These are phyloP conservation scores for Timema podura DNA, from an alignment of 2,888 invertebrate species.

Conservation along the genomic window DNA sequence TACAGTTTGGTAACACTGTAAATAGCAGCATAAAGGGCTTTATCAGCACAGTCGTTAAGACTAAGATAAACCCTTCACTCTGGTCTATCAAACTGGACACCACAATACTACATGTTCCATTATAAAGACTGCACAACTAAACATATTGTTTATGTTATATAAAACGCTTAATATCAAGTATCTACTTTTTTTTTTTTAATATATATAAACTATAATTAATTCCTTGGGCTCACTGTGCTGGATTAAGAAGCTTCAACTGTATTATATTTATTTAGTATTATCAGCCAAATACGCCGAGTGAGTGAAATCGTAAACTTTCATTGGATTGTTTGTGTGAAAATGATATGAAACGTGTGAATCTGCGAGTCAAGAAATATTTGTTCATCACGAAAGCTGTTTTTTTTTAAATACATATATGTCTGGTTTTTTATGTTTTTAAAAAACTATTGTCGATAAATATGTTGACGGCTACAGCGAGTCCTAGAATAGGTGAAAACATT, in stretches of 20 bases:
- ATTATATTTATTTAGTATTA: not conserved
- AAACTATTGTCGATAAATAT: too few species aligned
- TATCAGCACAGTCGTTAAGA: constrained; percentile 10
- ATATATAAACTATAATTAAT: not conserved
- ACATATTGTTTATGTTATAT: not conserved
- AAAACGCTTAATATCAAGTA: too few species aligned
- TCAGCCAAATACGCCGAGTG: constrained; percentile 7
- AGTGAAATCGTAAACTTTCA: not conserved
- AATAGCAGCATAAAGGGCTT: not conserved
- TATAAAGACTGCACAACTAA: constrained; percentile 7
- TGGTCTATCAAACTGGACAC: constrained; percentile 8
- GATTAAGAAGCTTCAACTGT: not conserved
- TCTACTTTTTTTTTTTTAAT: constrained; percentile 5
- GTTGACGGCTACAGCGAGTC: too few species aligned
- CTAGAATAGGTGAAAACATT: too few species aligned
- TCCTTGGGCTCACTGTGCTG: constrained; percentile 10
- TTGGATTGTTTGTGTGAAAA: too few species aligned
- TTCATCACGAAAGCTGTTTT: too few species aligned
- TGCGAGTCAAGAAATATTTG: too few species aligned
- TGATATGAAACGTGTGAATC: too few species aligned
- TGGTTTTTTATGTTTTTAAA: too few species aligned
- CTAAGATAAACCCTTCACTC: constrained; percentile 5
- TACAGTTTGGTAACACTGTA: constrained; percentile 5
- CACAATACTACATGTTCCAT: constrained; percentile 5
- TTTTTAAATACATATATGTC: too few species aligned